Evolutionary conservation across 1,140 invertebrate genomes (phyloP).

Genomic region (Heliothis virescens): DNA sequence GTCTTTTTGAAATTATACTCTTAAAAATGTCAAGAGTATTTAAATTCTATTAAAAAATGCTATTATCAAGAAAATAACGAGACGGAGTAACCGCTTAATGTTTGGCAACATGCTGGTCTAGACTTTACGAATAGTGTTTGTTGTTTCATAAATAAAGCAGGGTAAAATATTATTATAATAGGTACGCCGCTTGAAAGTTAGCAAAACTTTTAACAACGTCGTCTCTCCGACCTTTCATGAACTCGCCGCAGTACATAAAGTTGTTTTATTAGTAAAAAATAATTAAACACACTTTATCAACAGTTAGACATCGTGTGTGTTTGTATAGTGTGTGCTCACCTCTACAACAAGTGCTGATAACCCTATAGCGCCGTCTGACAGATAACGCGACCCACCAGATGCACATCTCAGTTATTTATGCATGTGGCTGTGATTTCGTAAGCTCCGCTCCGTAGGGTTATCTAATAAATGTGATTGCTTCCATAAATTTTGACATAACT

Average conservation of each 20-base stretch:
- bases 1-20: constrained; percentile 10
- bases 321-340: constrained; percentile 36
- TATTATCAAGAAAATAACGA: neutral
- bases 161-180: neutral
- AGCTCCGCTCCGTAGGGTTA: constrained; percentile 23
- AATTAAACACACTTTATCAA: constrained; percentile 33
- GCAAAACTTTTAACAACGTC: constrained; percentile 1
- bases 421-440: constrained; percentile 30
- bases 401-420: constrained; percentile 41
- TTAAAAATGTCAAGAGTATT: constrained; percentile 3
- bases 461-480: constrained; percentile 32
- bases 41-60: neutral
- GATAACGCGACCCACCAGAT: constrained; percentile 42
- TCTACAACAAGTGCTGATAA: constrained; percentile 37
- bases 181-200: neutral
- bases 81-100: neutral
- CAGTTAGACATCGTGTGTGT: constrained; percentile 31
- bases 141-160: neutral
- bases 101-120: neutral
- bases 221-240: constrained; percentile 7
- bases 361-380: constrained; percentile 22
- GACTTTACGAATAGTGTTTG: neutral
- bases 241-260: neutral
- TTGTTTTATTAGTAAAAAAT: constrained; percentile 22
- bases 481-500: constrained; percentile 39